These are phyloP conservation scores for Tiliacea aurago DNA, from an alignment of 2,888 invertebrate species.

Conservation along the genomic window DNA sequence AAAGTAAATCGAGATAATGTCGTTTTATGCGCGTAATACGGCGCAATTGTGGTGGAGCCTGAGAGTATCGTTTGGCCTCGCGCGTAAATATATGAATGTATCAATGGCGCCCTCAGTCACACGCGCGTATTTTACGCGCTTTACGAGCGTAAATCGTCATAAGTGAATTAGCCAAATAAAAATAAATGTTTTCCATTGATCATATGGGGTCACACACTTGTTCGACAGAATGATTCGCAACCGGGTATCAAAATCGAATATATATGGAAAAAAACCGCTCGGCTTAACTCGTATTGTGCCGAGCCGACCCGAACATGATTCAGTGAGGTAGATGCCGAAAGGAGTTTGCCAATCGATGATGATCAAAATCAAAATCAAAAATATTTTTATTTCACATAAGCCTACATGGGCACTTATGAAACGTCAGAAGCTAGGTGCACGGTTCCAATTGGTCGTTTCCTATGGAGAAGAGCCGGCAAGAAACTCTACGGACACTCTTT, in stretches of 20 bases:
- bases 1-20: neutral
- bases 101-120: neutral
- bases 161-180: neutral
- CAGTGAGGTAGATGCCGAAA: neutral
- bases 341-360: neutral
- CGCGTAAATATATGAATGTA: neutral
- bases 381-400: too few species aligned
- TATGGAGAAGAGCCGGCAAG: too few species aligned
- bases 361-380: too few species aligned
- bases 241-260: neutral
- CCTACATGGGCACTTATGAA: too few species aligned
- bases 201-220: neutral
- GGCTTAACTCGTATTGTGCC: neutral
- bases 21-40: neutral
- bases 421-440: too few species aligned
- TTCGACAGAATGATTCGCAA: neutral
- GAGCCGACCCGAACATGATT: neutral
- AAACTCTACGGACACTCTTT: too few species aligned
- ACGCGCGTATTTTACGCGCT: neutral
- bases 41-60: neutral
- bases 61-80: neutral
- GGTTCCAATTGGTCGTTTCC: too few species aligned
- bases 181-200: neutral
- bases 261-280: neutral
- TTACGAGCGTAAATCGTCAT: neutral